These are phyloP conservation scores for Margaritifera margaritifera DNA, from an alignment of 2,888 invertebrate genomes.

Conservation along the genomic window DNA sequence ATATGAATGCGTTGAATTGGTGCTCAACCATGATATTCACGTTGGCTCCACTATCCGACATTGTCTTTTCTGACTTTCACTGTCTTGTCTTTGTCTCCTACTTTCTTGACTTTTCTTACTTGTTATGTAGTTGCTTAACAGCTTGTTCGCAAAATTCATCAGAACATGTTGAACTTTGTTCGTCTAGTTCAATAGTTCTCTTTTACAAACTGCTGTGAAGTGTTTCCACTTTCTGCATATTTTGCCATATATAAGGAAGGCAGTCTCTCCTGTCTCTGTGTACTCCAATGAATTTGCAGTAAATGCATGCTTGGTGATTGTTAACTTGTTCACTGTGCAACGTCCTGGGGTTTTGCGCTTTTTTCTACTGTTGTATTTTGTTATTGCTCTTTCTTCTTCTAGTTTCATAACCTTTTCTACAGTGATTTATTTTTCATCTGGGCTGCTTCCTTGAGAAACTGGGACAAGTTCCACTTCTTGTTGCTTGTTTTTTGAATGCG, in stretches of 20 bases:
- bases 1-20: not conserved
- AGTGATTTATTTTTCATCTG: constrained; percentile 4
- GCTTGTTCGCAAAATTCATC: too few relatives aligned
- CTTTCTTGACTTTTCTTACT: not conserved
- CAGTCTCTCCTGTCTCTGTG: not conserved
- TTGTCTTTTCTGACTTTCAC: not conserved
- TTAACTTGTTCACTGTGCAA: not conserved
- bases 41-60: not conserved
- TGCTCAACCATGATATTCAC: not conserved
- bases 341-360: not conserved
- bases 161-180: not conserved
- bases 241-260: not conserved
- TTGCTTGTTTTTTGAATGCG: constrained; percentile 4
- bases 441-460: constrained; percentile 5
- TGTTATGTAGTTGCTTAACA: too few relatives aligned
- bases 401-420: not conserved
- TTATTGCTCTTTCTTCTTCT: not conserved
- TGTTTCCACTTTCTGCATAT: not conserved
- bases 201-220: not conserved
- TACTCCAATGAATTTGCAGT: not conserved
- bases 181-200: not conserved
- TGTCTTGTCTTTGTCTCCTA: not conserved
- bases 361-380: not conserved
- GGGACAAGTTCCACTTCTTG: constrained; percentile 3
- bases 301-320: not conserved